Evolutionary conservation across 2,888 invertebrate species (phyloP), one percentile per base, ranked within the genome.

Genomic region (Melanargia galathea): DNA sequence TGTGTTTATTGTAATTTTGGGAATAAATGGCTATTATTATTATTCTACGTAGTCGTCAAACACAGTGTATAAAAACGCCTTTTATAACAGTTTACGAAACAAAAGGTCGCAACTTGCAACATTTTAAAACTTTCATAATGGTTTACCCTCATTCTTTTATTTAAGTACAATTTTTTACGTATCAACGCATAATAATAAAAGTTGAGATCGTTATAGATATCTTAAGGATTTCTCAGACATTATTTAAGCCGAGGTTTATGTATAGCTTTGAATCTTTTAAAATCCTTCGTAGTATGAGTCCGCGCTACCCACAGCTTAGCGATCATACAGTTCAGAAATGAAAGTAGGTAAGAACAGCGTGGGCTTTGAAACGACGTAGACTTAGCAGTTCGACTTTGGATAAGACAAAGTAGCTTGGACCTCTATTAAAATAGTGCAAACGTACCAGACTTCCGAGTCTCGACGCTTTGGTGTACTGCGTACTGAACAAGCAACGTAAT

Each of bases 131-230:
- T 52, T 35, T 13, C 20, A 20, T 11, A 49, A 33, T 30, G 51
- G n/a, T 51, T 30, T 13, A 18, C 49, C 16, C 30, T 46, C 13
- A 43, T 22, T 46, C 30, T 13, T 35, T 35, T 52, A 35, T 35
- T 52, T 35, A 35, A 52, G 52, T 52, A 20, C 33, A 52, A 52
- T 20, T 35, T 46, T 52, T 35, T 52, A 52, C 7, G 20, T 52
- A 52, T 20, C 20, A 33, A 33, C 33, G 20, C 52, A 52, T 52
- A 51, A 22, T 52, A 35, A 35, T 52, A 52, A 33, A 52, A 35
- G 52, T 35, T 52, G 35, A 4, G 20, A 35, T 35, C 35, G 52
- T 52, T 51, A 30, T 18, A 11, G 33, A 33, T 51, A 51, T 33
- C 18, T 18, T 33, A 51, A 33, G 51, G 18, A 51, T 33, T 51